Evolutionary conservation across 1,140 invertebrate genomes (phyloP).

Genomic region (Saccostrea glomerata): DNA sequence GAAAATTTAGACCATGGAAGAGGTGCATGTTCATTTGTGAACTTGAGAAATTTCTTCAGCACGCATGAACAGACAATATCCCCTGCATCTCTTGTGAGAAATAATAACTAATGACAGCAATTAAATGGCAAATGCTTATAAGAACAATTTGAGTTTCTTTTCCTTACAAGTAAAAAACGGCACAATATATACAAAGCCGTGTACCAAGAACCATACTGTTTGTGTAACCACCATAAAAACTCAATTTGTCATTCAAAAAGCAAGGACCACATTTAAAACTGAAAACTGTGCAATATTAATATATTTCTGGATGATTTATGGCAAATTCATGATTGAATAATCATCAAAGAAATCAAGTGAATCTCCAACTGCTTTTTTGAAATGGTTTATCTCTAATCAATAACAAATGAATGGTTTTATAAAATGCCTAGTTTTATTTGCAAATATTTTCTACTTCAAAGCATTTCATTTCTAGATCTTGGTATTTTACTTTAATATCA

Average conservation of each 20-base stretch:
- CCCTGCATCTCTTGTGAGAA: not conserved
- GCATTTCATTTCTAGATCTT: slow-evolving; percentile 21
- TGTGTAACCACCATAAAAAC: not conserved
- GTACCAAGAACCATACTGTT: not conserved
- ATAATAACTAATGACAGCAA: not conserved
- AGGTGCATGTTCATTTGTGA: not conserved
- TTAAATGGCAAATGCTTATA: not conserved
- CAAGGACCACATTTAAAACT: not conserved
- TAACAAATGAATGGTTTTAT: slow-evolving; percentile 32
- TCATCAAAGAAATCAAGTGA: slow-evolving; percentile 17
- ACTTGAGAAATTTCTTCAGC: not conserved
- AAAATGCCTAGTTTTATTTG: slow-evolving; percentile 14
- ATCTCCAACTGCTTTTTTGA: slow-evolving; percentile 27
- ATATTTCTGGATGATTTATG: slow-evolving; percentile 11
- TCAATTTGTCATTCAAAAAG: not conserved
- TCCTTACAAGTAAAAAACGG: not conserved
- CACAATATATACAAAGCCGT: not conserved
- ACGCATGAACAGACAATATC: not conserved
- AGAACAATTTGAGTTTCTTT: not conserved
- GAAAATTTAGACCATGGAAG: too few relatives aligned
- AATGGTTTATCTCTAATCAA: slow-evolving; percentile 3
- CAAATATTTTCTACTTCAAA: slow-evolving; percentile 19
- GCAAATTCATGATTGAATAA: slow-evolving; percentile 33
- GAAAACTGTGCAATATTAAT: slow-evolving; percentile 4
- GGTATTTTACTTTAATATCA: not conserved